Conservation (phyloP, 1,140 invertebrate genomes). For the Halictus rubicundus region DNA sequence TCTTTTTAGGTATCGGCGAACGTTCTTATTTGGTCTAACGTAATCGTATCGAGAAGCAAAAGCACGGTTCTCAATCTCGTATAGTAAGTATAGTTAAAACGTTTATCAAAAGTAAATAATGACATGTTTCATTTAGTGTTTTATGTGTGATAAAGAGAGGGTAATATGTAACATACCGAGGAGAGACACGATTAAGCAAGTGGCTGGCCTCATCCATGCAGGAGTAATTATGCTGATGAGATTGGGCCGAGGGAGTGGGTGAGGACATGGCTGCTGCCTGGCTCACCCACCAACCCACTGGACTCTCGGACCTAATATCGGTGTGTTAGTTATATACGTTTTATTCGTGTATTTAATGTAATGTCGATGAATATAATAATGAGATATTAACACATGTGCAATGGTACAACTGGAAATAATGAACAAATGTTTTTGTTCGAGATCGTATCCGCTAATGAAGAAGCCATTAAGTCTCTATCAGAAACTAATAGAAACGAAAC, state of each 20-base stretch:
- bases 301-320: slow-evolving; percentile 78
- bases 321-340: slow-evolving; percentile 74
- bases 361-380: slow-evolving; percentile 27
- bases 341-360: slow-evolving; percentile 43
- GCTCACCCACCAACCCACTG: slow-evolving; percentile 79
- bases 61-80: neutral
- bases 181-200: slow-evolving; percentile 78
- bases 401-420: slow-evolving; percentile 8
- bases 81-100: slow-evolving; percentile 16
- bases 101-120: neutral
- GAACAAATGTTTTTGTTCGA: neutral
- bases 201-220: slow-evolving; percentile 79
- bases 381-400: slow-evolving; percentile 46
- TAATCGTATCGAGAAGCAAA: slow-evolving; percentile 22
- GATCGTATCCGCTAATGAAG: slow-evolving; percentile 17
- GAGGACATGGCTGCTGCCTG: slow-evolving; percentile 79
- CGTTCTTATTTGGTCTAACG: neutral
- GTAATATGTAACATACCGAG: slow-evolving; percentile 74
- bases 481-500: no score
- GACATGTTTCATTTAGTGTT: slow-evolving; percentile 11
- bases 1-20: slow-evolving; percentile 9
- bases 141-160: slow-evolving; percentile 48
- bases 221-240: slow-evolving; percentile 76
- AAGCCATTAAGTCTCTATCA: slow-evolving; percentile 21
- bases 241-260: slow-evolving; percentile 76